A percentile compares a stretch with the other conserved stretches of the same genome.
phyloP scores from a whole-genome alignment of 1,140 invertebrate species.

The Aphidius gifuensis region DNA sequence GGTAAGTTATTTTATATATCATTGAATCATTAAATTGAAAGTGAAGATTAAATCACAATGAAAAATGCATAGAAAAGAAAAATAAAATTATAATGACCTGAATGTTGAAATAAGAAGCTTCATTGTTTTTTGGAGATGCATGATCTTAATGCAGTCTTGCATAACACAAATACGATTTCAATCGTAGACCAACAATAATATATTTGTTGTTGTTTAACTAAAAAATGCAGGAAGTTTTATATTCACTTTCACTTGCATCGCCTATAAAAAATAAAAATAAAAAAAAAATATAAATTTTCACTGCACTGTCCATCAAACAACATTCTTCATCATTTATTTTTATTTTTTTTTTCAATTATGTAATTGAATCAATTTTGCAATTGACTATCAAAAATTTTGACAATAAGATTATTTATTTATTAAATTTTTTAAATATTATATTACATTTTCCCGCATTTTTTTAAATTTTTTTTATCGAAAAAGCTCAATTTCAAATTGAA shows the following conservation, averaged over 20 bases:
- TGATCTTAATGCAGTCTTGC: constrained; percentile 30
- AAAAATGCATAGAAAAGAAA: background rate
- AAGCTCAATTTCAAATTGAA: too few species aligned
- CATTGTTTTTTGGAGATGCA: constrained; percentile 13
- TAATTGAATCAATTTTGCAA: too few species aligned
- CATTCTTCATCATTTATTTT: constrained; percentile 1
- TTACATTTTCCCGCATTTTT: too few species aligned
- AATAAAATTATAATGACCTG: constrained; percentile 10
- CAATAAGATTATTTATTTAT: too few species aligned
- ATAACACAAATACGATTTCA: constrained; percentile 26
- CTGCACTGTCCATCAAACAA: constrained; percentile 13
- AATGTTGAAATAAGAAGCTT: constrained; percentile 19
- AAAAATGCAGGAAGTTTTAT: constrained; percentile 32
- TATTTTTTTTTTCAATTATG: background rate
- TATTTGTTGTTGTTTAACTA: constrained; percentile 1
- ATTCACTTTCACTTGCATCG: constrained; percentile 41
- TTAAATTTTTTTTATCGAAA: too few species aligned
- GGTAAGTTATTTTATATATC: too few species aligned
- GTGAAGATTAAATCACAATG: too few species aligned
- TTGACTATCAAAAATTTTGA: too few species aligned
- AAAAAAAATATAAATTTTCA: background rate
- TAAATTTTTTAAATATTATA: too few species aligned
- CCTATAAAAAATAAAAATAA: background rate
- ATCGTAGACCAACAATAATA: constrained; percentile 2
- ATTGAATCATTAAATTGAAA: too few species aligned